A percentile compares a stretch with the other conserved stretches of the same genome.
phyloP scores from a whole-genome alignment of 2,797 vertebrate species.

The Myotis planiceps region DNA sequence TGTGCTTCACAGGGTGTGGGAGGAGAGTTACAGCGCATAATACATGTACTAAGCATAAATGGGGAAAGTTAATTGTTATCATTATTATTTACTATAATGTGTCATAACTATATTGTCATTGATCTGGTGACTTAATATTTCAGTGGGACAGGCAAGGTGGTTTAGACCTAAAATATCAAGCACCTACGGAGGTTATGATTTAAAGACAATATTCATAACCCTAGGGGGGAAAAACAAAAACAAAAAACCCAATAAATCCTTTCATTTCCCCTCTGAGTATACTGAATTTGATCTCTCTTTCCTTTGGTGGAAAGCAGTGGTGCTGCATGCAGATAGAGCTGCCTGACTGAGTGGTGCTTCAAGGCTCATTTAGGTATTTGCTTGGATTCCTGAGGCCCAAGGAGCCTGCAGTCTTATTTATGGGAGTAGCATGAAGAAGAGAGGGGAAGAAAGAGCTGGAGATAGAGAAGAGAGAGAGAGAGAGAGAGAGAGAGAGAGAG shows the following conservation, averaged over 20 bases:
- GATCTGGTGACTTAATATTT: background rate
- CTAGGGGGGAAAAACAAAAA: background rate
- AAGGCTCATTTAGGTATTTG: background rate
- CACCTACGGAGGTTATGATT: background rate
- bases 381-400: background rate
- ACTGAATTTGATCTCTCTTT: slow-evolving; percentile 2
- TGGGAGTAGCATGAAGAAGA: background rate
- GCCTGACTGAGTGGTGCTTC: background rate
- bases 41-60: background rate
- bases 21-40: background rate
- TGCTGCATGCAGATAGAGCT: background rate
- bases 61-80: background rate
- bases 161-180: slow-evolving; percentile 9
- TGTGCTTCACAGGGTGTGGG: background rate
- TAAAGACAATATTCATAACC: background rate
- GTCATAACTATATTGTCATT: background rate
- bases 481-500: background rate
- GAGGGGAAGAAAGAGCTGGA: background rate
- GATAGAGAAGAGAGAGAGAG: background rate
- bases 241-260: background rate
- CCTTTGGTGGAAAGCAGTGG: background rate
- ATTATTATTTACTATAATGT: background rate
- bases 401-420: background rate
- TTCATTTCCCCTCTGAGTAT: slow-evolving; percentile 6
- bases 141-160: background rate